Base-by-base conservation (phyloP, 2,797 vertebrate species). In the Sebastes nivosus region DNA sequence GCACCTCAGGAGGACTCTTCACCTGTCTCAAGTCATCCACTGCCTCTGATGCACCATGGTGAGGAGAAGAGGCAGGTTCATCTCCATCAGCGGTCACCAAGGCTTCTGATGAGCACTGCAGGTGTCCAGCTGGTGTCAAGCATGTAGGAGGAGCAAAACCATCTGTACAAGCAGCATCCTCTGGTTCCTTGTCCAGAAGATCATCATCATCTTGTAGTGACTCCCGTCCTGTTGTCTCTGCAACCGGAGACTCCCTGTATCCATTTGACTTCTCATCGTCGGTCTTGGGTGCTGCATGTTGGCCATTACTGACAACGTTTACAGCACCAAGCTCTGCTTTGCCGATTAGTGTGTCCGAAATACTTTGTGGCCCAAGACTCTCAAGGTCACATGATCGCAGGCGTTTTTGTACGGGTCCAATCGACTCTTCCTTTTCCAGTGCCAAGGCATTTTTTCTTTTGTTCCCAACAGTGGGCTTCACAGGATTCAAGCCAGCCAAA, bases 401-500 rank as follows among this genome's bases (percentile, higher is more conserved):
- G 3, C 74, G 87, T 85, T 95, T 96, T 32, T 67, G 12, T 6
- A 73, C 34, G 1, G 72, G 75, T 27, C 80, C 16, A 1, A 71
- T 72, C 12, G 9, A 36, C 29, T 91, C 85, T 60, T 90, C 78
- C 0, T 46, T 27, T 30, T 93, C 90, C 30, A 68, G 22, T 16
- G 68, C 14, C 3, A 20, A 4, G 8, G 38, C 2, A 8, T 63
- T 75, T 67, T 88, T 95, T 75, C 92, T 92, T 85, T 96, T 95
- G 50, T 30, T 85, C 18, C 73, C 74, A 24, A 27, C 59, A 20
- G 68, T 5, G 32, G 81, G 64, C 29, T 90, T 81, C 81, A 66
- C 70, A 0, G 84, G 83, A 16, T 50, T 81, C 27, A 94, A 94
- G 93, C 93, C 92, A 6, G 91, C 95, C 92, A 97, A 92, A 84